A percentile compares a stretch with the other conserved stretches of the same genome.
phyloP scores from a whole-genome alignment of 1,140 invertebrate species.

The Ips nitidus region DNA sequence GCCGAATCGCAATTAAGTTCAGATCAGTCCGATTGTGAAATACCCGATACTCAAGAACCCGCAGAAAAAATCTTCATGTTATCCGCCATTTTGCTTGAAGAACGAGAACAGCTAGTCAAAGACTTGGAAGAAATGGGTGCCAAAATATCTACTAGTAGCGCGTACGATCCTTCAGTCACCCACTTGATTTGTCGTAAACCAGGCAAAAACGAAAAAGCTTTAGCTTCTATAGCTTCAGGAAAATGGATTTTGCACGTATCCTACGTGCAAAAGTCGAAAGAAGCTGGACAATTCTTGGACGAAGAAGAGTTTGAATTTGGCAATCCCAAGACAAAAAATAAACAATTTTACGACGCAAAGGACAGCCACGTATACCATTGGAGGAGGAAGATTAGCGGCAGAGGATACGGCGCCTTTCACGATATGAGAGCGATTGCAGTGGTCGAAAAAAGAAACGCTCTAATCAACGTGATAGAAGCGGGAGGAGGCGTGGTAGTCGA shows the following conservation, averaged over 20 bases:
- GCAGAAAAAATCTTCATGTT: constrained; percentile 44
- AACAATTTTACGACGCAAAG: constrained; percentile 47
- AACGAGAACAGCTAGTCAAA: constrained; percentile 25
- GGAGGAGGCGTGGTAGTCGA: constrained; percentile 70
- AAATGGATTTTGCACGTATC: constrained; percentile 82
- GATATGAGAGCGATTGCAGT: constrained; percentile 70
- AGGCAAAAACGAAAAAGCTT: constrained; percentile 81
- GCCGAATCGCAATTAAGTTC: too few species aligned
- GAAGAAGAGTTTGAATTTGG: constrained; percentile 79
- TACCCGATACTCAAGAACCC: background rate
- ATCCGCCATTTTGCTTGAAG: constrained; percentile 41
- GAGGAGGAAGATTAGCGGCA: constrained; percentile 56
- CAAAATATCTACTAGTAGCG: constrained; percentile 60
- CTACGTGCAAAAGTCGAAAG: constrained; percentile 70
- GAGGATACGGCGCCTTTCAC: constrained; percentile 63
- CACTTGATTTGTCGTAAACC: constrained; percentile 76
- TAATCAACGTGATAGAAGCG: constrained; percentile 68
- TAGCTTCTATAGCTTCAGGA: constrained; percentile 80
- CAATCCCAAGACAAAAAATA: constrained; percentile 61
- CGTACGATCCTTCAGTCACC: constrained; percentile 69
- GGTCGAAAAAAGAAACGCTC: constrained; percentile 62
- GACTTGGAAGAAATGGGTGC: constrained; percentile 63
- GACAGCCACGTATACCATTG: constrained; percentile 59
- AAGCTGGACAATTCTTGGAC: constrained; percentile 67
- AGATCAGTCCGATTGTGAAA: too few species aligned